Evolutionary conservation across 1,140 invertebrate genomes (phyloP), one percentile per base, ranked within the genome.

Genomic region (Calliphora vicina): DNA sequence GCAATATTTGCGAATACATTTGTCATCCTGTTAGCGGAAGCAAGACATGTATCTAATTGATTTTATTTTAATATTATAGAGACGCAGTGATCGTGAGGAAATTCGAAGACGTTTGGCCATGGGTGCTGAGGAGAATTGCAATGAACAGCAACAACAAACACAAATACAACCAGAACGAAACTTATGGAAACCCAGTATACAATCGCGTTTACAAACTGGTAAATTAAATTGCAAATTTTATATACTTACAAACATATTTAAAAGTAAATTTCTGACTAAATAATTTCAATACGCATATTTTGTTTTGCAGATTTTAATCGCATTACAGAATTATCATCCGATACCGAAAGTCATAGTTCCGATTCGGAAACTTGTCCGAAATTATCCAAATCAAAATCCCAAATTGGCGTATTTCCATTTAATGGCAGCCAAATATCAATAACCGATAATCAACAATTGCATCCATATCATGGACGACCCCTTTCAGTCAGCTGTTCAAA

Each of bases 31-130:
- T n/a, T n/a, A n/a, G n/a, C n/a, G n/a, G n/a, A n/a, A n/a, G n/a
- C n/a, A n/a, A n/a, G n/a, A n/a, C n/a, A 57, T n/a, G 17, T 57
- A 57, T n/a, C 13, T 10, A n/a, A 57, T 17, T n/a, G 4, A 2
- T 2, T n/a, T 57, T 57, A n/a, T n/a, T 17, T 13, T 57, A n/a
- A 57, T 57, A 57, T 86, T 94, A 76, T 92, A 97, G 96, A 94
- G 95, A 89, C 93, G 95, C 86, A 97, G 96, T 94, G 97, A 98
- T 89, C 93, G 97, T 83, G 97, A 98, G 91, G 97, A 97, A 91
- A 98, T 98, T 85, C 93, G 97, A 82, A 93, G 95, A 86, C 93
- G 96, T 84, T 91, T 98, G 86, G 97, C 97, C 0, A 97, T 97
- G 95, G 96, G 96, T 42, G 93, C 94, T 82, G 96, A 97, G 85